These are phyloP conservation scores for Asteroscopus sphinx DNA, from an alignment of 2,888 invertebrate genomes.

Conservation along the genomic window DNA sequence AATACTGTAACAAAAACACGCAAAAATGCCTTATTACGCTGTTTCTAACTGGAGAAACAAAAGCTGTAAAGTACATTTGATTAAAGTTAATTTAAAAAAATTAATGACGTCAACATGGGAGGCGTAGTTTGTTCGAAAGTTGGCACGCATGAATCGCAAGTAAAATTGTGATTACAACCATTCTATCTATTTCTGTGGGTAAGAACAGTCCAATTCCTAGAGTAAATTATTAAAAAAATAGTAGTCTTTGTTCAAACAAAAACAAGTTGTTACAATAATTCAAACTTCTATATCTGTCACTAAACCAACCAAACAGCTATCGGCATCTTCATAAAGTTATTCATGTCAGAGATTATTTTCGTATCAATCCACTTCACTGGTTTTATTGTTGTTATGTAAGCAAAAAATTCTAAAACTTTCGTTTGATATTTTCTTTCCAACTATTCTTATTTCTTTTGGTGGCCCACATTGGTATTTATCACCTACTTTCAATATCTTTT, in stretches of 20 bases:
- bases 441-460: conserved; percentile 30
- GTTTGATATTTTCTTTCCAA: conserved; percentile 50
- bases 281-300: conserved; percentile 37
- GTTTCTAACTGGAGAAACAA: too few relatives aligned
- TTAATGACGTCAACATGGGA: too few relatives aligned
- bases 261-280: not conserved
- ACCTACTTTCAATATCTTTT: conserved; percentile 34
- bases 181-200: too few relatives aligned
- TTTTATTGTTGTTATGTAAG: conserved; percentile 60
- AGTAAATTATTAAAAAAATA: too few relatives aligned
- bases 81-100: too few relatives aligned
- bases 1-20: too few relatives aligned
- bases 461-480: conserved; percentile 45
- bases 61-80: too few relatives aligned
- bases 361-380: conserved; percentile 54
- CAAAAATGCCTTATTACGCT: too few relatives aligned
- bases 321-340: conserved; percentile 44
- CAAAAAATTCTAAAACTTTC: conserved; percentile 52
- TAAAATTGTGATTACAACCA: too few relatives aligned
- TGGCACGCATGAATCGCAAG: too few relatives aligned
- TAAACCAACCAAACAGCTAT: conserved; percentile 33
- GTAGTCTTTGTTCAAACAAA: not conserved
- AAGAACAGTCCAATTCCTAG: too few relatives aligned
- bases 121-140: too few relatives aligned
- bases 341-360: conserved; percentile 54